Percentiles rank a stretch among this genome's conserved stretches.
These are phyloP conservation scores for Danio jaintianensis DNA, from an alignment of 2,797 vertebrate species.

Conservation along the genomic window DNA sequence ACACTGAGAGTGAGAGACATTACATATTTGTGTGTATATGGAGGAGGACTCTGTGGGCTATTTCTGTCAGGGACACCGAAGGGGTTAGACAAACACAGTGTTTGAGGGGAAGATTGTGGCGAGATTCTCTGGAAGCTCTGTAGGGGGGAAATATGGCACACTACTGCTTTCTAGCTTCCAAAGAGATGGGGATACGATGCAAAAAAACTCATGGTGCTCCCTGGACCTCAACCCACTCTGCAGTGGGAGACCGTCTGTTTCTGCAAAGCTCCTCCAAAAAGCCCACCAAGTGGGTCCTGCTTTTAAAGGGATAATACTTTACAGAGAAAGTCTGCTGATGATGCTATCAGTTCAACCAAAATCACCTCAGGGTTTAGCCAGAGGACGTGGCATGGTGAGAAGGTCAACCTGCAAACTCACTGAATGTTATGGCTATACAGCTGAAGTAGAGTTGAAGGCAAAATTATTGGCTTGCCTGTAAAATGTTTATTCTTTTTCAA, in stretches of 20 bases:
- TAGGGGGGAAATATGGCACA: slow-evolving; percentile 58
- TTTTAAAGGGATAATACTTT: slow-evolving; percentile 59
- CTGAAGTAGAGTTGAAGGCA: background rate
- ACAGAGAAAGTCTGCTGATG: slow-evolving; percentile 34
- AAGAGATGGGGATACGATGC: slow-evolving; percentile 77
- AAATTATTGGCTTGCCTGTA: too few species aligned
- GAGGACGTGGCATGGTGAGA: slow-evolving; percentile 39
- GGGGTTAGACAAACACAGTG: slow-evolving; percentile 58
- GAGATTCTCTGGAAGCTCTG: slow-evolving; percentile 56
- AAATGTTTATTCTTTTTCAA: too few species aligned
- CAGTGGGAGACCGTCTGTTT: slow-evolving; percentile 82
- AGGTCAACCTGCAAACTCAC: background rate
- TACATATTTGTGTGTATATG: slow-evolving; percentile 28
- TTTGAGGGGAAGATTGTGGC: slow-evolving; percentile 56
- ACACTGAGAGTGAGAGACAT: slow-evolving; percentile 46
- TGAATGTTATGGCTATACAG: slow-evolving; percentile 4
- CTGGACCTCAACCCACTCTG: slow-evolving; percentile 78
- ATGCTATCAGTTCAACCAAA: slow-evolving; percentile 50
- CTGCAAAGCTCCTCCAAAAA: slow-evolving; percentile 77
- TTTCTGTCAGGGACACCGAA: slow-evolving; percentile 58
- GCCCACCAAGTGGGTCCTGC: slow-evolving; percentile 74
- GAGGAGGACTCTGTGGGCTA: slow-evolving; percentile 57
- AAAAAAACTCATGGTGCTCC: slow-evolving; percentile 79
- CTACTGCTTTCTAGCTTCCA: slow-evolving; percentile 68
- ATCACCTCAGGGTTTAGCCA: slow-evolving; percentile 42